phyloP scores from a whole-genome alignment of 1,140 invertebrate genomes.

The Ladona fulva region DNA sequence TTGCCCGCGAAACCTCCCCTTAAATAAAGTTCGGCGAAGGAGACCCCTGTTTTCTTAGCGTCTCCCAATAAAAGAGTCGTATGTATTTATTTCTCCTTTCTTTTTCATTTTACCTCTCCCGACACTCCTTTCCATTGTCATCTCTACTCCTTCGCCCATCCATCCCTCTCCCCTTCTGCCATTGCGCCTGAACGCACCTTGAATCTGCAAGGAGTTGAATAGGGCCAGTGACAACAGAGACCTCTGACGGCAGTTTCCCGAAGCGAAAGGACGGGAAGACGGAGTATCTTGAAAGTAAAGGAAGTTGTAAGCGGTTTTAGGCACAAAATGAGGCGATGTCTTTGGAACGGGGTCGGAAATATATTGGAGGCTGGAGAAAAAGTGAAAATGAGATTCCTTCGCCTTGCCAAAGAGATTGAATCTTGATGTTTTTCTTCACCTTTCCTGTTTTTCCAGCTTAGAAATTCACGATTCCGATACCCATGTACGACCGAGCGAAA shows the following conservation, averaged over 20 bases:
- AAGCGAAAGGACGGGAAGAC: background rate
- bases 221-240: background rate
- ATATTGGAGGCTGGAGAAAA: too few species aligned
- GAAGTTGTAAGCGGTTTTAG: background rate
- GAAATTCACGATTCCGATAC: too few species aligned
- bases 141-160: background rate
- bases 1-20: too few species aligned
- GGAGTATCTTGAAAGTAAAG: background rate
- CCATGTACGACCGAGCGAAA: too few species aligned
- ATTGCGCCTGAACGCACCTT: background rate
- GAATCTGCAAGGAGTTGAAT: background rate
- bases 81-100: background rate
- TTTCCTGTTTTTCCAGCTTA: too few species aligned
- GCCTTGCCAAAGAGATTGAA: too few species aligned
- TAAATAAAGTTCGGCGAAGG: too few species aligned
- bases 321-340: background rate
- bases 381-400: too few species aligned
- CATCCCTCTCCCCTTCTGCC: background rate
- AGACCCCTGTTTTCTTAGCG: too few species aligned
- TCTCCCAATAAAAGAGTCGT: too few species aligned
- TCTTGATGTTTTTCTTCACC: too few species aligned
- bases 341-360: too few species aligned
- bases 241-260: conserved; percentile 1
- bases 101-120: background rate
- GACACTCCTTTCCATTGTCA: background rate